A percentile compares a stretch with the other conserved stretches of the same genome.
Conservation (phyloP, 2,797 vertebrate genomes). For the Hoplostethus atlanticus region DNA sequence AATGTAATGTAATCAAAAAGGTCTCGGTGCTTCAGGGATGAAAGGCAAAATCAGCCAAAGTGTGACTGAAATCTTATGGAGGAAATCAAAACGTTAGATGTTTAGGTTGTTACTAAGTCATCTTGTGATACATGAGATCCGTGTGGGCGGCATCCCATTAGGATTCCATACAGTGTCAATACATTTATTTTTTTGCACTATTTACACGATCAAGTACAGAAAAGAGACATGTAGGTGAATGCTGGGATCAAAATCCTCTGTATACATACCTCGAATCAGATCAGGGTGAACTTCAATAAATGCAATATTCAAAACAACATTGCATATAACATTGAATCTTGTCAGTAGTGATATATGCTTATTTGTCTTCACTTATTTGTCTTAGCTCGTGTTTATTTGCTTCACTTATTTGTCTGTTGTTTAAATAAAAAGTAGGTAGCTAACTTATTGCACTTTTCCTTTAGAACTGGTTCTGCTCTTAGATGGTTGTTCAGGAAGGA, state of each 20-base stretch:
- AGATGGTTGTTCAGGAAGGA: too few species aligned
- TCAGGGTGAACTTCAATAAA: slow-evolving; percentile 29
- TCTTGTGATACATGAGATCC: slow-evolving; percentile 13
- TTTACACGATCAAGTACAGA: background rate
- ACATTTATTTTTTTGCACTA: background rate
- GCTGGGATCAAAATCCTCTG: slow-evolving; percentile 5
- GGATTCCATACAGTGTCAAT: background rate
- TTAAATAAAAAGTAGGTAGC: too few species aligned
- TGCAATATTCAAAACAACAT: slow-evolving; percentile 52
- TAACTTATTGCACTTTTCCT: too few species aligned
- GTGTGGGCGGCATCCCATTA: background rate
- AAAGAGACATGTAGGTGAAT: background rate
- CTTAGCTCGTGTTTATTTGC: too few species aligned
- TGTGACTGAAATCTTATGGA: slow-evolving; percentile 28
- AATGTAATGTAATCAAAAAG: slow-evolving; percentile 50
- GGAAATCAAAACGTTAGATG: slow-evolving; percentile 16
- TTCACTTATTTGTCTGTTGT: too few species aligned
- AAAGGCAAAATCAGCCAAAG: slow-evolving; percentile 47
- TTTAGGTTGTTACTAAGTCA: slow-evolving; percentile 1
- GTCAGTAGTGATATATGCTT: slow-evolving; percentile 37
- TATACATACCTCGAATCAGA: slow-evolving; percentile 15
- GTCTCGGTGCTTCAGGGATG: slow-evolving; percentile 40
- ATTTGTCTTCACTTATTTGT: too few species aligned
- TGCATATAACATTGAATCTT: slow-evolving; percentile 55
- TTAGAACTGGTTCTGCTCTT: too few species aligned